A percentile compares a stretch with the other conserved stretches of the same genome.
Conservation (phyloP, 2,113 vertebrate species). For the Mesembrinibis cayennensis region DNA sequence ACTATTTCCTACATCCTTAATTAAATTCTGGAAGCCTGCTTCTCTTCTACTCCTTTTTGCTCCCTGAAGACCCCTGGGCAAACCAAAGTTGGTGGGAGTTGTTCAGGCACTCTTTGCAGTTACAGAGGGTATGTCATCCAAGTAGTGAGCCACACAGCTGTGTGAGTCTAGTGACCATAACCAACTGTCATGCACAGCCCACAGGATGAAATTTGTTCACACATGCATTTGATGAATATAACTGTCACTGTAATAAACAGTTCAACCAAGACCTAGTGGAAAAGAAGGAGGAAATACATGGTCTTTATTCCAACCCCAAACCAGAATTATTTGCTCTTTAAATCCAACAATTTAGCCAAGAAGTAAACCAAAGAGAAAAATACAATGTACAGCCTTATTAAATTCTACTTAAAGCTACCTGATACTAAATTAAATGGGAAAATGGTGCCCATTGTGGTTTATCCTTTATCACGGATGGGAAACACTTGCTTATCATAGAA, state of each 20-base stretch:
- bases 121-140: background rate
- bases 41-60: background rate
- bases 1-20: background rate
- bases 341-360: background rate
- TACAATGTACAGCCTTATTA: background rate
- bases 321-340: background rate
- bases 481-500: background rate
- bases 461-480: background rate
- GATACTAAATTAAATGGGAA: background rate
- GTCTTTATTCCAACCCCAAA: background rate
- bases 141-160: background rate
- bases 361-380: background rate
- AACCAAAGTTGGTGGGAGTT: background rate
- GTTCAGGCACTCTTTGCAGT: background rate
- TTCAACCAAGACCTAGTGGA: background rate
- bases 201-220: background rate
- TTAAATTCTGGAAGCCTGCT: background rate
- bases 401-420: background rate
- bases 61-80: background rate
- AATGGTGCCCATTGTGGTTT: background rate
- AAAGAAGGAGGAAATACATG: background rate
- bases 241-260: slow-evolving; percentile 20
- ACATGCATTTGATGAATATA: background rate
- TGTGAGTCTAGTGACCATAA: background rate
- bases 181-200: background rate